A percentile compares a stretch with the other conserved stretches of the same genome.
These are phyloP conservation scores for Tupaia tana DNA, from an alignment of 2,113 vertebrate species.

Conservation along the genomic window DNA sequence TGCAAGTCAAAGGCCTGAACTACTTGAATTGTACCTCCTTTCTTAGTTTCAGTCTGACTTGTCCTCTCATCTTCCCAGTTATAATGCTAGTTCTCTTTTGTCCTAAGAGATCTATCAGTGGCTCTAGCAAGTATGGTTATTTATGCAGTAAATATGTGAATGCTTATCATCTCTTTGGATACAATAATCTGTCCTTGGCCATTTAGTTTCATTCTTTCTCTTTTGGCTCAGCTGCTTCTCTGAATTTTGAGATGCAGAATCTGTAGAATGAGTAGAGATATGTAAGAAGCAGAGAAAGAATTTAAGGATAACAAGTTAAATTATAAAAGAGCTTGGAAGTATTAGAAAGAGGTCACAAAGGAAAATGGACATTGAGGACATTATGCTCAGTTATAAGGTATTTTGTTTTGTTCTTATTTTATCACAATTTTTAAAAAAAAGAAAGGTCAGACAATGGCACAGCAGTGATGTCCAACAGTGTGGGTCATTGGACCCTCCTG, in stretches of 20 bases:
- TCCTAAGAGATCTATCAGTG: neutral
- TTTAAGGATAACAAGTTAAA: neutral
- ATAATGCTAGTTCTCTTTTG: constrained; percentile 14
- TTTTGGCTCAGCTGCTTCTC: neutral
- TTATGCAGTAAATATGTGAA: neutral
- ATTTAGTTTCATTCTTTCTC: constrained; percentile 12
- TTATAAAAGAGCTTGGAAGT: neutral
- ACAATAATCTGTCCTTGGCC: constrained; percentile 1
- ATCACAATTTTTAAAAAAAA: neutral
- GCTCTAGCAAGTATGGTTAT: neutral
- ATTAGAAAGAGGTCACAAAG: neutral
- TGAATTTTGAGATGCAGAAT: neutral
- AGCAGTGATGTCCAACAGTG: too few species aligned
- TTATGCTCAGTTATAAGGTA: neutral
- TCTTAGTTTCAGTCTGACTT: neutral
- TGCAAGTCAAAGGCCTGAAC: neutral
- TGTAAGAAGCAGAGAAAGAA: neutral
- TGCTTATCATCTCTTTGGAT: constrained; percentile 13
- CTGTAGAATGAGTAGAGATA: neutral
- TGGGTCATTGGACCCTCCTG: too few species aligned
- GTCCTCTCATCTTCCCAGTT: neutral
- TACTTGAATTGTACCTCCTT: neutral
- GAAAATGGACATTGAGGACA: neutral
- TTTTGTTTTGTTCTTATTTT: neutral
- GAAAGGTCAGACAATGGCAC: too few species aligned